phyloP scores from a whole-genome alignment of 2,888 invertebrate species.

The Drosophila mimica region DNA sequence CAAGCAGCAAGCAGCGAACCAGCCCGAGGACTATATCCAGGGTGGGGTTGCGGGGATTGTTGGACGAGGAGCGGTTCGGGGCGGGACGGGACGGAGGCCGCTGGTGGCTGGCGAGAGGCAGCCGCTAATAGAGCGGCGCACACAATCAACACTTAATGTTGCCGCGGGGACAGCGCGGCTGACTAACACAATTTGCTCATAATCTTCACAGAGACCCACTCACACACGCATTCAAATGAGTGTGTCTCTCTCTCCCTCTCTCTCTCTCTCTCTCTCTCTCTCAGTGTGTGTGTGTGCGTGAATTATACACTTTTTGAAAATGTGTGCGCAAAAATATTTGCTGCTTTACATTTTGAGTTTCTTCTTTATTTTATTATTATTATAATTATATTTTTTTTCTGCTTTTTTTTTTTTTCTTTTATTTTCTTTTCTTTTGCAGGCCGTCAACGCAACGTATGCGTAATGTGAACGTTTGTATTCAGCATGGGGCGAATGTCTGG shows the following conservation, averaged over 20 bases:
- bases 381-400: slow-evolving; percentile 27
- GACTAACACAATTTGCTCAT: slow-evolving; percentile 78
- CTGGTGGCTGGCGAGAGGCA: slow-evolving; percentile 52
- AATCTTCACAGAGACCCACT: slow-evolving; percentile 56
- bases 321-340: slow-evolving; percentile 60
- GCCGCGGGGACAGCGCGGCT: slow-evolving; percentile 67
- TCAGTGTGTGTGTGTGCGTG: slow-evolving; percentile 12
- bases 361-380: slow-evolving; percentile 38
- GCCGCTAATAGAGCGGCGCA: slow-evolving; percentile 78
- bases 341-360: slow-evolving; percentile 69
- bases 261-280: slow-evolving; percentile 2
- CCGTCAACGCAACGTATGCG: slow-evolving; percentile 74
- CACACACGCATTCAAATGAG: slow-evolving; percentile 15
- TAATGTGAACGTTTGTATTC: slow-evolving; percentile 66
- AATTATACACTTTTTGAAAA: slow-evolving; percentile 53
- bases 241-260: slow-evolving; percentile 1
- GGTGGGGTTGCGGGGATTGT: slow-evolving; percentile 2
- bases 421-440: slow-evolving; percentile 25
- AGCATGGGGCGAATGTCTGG: slow-evolving; percentile 5
- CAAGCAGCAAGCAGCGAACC: slow-evolving; percentile 40
- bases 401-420: slow-evolving; percentile 6
- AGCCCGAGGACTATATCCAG: slow-evolving; percentile 31
- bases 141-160: slow-evolving; percentile 80
- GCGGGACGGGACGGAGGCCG: slow-evolving; percentile 1
- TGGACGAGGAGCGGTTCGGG: too few relatives aligned